A percentile compares a stretch with the other conserved stretches of the same genome.
These are phyloP conservation scores for Alauda arvensis DNA, from an alignment of 2,797 vertebrate species.

Conservation along the genomic window DNA sequence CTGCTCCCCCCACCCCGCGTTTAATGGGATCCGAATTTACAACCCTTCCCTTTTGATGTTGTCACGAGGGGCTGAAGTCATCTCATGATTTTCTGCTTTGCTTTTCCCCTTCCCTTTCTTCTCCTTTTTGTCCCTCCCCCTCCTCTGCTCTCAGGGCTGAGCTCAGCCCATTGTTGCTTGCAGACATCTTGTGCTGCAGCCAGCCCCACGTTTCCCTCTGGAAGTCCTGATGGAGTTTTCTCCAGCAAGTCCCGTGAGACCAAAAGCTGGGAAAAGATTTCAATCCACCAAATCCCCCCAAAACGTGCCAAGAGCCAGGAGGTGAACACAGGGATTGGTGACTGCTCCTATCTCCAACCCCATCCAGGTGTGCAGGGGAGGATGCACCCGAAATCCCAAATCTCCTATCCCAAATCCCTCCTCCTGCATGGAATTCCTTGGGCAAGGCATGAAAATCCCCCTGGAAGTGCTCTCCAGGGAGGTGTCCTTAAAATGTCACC, in stretches of 20 bases:
- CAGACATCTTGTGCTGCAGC: slow-evolving; percentile 26
- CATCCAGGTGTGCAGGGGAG: background rate
- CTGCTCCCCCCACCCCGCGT: background rate
- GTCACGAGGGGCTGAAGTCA: slow-evolving; percentile 16
- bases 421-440: background rate
- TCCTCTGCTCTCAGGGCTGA: background rate
- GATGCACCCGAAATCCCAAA: background rate
- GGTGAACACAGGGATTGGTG: fast-evolving
- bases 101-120: background rate
- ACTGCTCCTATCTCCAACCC: background rate
- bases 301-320: background rate
- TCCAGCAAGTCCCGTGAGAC: background rate
- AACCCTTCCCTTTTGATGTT: background rate
- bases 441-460: background rate
- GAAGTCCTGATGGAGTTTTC: background rate
- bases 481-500: background rate
- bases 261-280: background rate
- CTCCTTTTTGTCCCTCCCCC: background rate
- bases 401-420: background rate
- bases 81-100: slow-evolving; percentile 24
- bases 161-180: background rate
- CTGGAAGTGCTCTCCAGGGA: background rate
- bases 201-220: background rate
- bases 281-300: background rate
- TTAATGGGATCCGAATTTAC: background rate